These are phyloP conservation scores for Diarsia brunnea DNA, from an alignment of 2,888 invertebrate genomes.

Conservation along the genomic window DNA sequence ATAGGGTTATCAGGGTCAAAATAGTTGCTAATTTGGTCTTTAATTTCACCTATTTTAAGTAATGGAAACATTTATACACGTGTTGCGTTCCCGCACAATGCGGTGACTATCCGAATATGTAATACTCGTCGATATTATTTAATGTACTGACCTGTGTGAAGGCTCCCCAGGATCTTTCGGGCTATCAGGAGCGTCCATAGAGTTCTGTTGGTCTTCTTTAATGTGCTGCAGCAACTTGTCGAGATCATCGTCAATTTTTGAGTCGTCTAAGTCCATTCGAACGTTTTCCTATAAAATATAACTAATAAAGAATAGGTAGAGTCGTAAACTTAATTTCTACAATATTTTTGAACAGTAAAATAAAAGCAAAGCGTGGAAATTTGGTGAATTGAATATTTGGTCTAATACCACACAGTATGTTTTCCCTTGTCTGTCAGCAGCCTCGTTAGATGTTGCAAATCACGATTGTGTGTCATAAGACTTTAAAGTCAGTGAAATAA, in stretches of 20 bases:
- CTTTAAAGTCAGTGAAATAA: neutral
- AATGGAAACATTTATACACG: too few species aligned
- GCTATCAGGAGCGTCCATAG: constrained; percentile 97
- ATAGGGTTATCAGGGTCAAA: too few species aligned
- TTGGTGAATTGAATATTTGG: too few species aligned
- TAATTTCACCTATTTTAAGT: too few species aligned
- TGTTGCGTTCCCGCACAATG: neutral
- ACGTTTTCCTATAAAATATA: constrained; percentile 90
- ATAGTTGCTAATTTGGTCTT: too few species aligned
- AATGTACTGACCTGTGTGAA: constrained; percentile 83
- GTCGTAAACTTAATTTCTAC: neutral
- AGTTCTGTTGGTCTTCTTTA: constrained; percentile 98
- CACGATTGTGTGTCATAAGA: neutral
- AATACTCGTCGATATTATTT: neutral
- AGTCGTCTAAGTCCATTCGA: constrained; percentile 95
- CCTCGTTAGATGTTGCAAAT: neutral
- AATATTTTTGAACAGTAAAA: too few species aligned
- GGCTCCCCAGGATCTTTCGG: constrained; percentile 95
- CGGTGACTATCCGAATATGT: neutral
- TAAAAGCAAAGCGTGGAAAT: neutral
- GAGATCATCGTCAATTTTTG: constrained; percentile 97
- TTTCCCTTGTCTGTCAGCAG: neutral
- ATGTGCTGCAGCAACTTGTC: constrained; percentile 98
- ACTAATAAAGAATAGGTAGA: neutral
- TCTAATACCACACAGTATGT: neutral